Evolutionary conservation across 64 coral and sea anemone species (phyloP).

Genomic region (Pachyseris speciosa): DNA sequence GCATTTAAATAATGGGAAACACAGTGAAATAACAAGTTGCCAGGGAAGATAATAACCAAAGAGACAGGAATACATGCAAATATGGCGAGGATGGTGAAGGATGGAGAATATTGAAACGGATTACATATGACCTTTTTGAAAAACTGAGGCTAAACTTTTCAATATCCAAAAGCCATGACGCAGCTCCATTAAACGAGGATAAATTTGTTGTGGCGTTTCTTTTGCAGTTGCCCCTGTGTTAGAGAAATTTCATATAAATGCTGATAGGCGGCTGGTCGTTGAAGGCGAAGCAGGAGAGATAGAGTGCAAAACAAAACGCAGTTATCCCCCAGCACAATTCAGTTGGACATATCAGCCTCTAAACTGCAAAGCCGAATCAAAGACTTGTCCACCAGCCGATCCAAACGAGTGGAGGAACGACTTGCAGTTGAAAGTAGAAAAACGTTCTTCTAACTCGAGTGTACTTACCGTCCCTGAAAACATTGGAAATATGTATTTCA

Average conservation of each 20-base stretch:
- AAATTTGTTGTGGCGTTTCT: not conserved
- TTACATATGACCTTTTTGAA: too few species aligned
- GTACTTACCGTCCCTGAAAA: not conserved
- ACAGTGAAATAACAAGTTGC: too few species aligned
- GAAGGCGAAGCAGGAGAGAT: not conserved
- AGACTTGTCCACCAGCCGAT: not conserved
- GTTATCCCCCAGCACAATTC: slow-evolving; percentile 13
- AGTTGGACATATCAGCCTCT: not conserved
- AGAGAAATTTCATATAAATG: not conserved
- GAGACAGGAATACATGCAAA: too few species aligned
- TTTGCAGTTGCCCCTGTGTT: slow-evolving; percentile 10
- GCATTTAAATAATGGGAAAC: too few species aligned
- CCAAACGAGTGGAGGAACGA: not conserved
- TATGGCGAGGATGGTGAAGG: too few species aligned
- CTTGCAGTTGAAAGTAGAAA: not conserved
- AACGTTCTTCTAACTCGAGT: not conserved
- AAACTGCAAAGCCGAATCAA: not conserved
- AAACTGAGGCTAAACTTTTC: too few species aligned
- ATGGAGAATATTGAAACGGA: too few species aligned
- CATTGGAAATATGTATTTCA: not conserved
- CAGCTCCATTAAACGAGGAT: too few species aligned
- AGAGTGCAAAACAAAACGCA: slow-evolving; percentile 13
- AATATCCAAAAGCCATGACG: too few species aligned
- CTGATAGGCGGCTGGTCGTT: not conserved
- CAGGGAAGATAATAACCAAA: too few species aligned